Conservation (phyloP, 2,797 vertebrate species). For the Psittacula derbiana region DNA sequence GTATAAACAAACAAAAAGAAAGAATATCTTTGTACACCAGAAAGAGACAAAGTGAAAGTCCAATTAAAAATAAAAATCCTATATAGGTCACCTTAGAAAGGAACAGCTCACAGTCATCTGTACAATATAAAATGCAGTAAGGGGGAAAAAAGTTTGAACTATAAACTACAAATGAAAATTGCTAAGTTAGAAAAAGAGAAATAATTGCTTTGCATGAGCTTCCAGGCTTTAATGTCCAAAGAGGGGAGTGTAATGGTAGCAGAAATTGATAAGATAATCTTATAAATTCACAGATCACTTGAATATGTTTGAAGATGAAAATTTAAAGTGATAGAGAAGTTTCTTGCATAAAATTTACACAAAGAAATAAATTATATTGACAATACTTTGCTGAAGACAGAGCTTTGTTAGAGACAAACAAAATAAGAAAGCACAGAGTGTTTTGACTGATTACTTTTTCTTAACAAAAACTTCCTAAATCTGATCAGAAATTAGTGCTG, state of each 20-base stretch:
- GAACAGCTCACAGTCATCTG: background rate
- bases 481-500: background rate
- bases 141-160: background rate
- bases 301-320: background rate
- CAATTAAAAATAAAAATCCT: background rate
- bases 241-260: background rate
- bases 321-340: background rate
- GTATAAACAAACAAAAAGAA: constrained; percentile 51
- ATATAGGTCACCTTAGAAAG: constrained; percentile 26
- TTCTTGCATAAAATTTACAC: background rate
- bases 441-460: background rate
- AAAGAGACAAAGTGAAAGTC: constrained; percentile 6
- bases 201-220: background rate
- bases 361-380: background rate
- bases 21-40: background rate
- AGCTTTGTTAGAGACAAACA: background rate
- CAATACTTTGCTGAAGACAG: background rate
- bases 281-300: background rate
- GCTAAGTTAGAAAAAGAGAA: background rate
- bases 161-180: background rate
- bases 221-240: background rate
- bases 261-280: background rate
- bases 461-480: background rate
- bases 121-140: background rate
- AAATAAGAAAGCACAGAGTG: background rate